Evolutionary conservation across 1,140 invertebrate species (phyloP).

Genomic region (Sesamia nonagrioides): DNA sequence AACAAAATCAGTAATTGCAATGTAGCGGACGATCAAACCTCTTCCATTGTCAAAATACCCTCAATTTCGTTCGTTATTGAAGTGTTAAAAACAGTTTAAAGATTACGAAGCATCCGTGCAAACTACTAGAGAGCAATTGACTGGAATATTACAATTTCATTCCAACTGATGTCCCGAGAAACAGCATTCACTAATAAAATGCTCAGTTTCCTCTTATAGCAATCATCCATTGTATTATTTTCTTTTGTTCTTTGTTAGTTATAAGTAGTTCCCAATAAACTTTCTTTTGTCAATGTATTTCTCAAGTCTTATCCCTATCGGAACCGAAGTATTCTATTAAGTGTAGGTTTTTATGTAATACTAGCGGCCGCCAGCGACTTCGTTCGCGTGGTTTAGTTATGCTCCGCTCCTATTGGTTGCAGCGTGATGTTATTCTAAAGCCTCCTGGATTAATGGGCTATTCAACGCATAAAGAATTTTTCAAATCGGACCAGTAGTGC

Average conservation of each 20-base stretch:
- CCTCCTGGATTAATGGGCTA: too few species aligned
- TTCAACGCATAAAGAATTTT: too few species aligned
- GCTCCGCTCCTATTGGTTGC: too few species aligned
- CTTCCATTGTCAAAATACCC: constrained; percentile 14
- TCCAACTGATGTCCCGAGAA: not conserved
- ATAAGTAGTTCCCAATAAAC: not conserved
- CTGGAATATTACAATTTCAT: constrained; percentile 24
- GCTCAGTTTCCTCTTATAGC: not conserved
- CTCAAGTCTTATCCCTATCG: too few species aligned
- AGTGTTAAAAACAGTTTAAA: constrained; percentile 8
- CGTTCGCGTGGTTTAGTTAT: too few species aligned
- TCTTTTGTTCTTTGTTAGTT: not conserved
- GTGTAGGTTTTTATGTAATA: too few species aligned
- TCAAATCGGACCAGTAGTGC: too few species aligned
- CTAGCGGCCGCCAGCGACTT: too few species aligned
- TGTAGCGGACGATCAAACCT: not conserved
- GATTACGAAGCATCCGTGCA: not conserved
- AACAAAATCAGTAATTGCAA: not conserved
- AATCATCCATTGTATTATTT: constrained; percentile 1
- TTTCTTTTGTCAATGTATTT: too few species aligned
- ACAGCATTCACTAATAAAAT: constrained; percentile 5
- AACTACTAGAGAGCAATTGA: constrained; percentile 19
- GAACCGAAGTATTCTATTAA: too few species aligned
- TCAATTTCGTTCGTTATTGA: constrained; percentile 10
- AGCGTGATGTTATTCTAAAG: too few species aligned